These are phyloP conservation scores for Dasyurus viverrinus DNA, from an alignment of 2,113 vertebrate species.

Conservation along the genomic window DNA sequence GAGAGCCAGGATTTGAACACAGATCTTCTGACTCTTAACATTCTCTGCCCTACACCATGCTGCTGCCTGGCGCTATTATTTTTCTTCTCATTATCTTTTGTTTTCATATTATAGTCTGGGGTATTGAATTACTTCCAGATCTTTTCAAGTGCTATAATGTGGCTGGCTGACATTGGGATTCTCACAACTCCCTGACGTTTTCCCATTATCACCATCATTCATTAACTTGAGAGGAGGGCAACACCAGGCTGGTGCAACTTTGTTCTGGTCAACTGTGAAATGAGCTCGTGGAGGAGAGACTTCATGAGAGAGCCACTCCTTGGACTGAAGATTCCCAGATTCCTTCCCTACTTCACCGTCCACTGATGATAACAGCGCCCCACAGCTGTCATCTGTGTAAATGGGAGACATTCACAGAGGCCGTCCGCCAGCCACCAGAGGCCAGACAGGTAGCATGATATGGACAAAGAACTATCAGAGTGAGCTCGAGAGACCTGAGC, in stretches of 20 bases:
- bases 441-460: too few relatives aligned
- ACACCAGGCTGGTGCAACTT: not conserved
- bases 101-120: conserved; percentile 9
- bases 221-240: not conserved
- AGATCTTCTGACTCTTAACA: not conserved
- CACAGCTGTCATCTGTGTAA: not conserved
- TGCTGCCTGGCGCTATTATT: not conserved
- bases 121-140: conserved; percentile 2
- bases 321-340: not conserved
- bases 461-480: not conserved
- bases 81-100: conserved; percentile 18
- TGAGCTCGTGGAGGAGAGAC: not conserved
- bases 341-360: not conserved
- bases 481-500: not conserved
- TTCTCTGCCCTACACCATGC: not conserved
- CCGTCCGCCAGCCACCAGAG: not conserved
- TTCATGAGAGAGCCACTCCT: not conserved
- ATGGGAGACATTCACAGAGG: not conserved
- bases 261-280: not conserved
- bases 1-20: not conserved
- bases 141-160: conserved; percentile 10
- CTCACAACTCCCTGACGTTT: conserved; percentile 37
- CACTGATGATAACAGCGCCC: not conserved
- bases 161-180: conserved; percentile 27
- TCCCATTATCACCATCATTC: not conserved